Base-by-base conservation (phyloP, 2,888 invertebrate genomes). In the Celastrina argiolus region DNA sequence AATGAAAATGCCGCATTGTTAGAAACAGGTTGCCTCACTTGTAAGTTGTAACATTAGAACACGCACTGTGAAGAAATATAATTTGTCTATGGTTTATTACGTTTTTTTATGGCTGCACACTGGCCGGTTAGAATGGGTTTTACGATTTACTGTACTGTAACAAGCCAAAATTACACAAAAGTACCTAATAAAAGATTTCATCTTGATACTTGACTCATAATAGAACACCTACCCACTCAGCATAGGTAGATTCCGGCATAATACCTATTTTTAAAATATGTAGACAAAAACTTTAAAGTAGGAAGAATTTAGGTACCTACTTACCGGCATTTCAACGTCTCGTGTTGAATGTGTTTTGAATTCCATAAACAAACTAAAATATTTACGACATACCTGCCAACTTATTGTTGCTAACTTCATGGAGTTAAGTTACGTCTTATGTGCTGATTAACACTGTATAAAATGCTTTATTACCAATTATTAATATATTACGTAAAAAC, bases 61-160 rank as follows among this genome's bases (percentile, higher is more conserved):
- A 59, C 59, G 59, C 59, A 59, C 59, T 34, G 59, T 59, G 34
- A 31, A 31, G 34, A 59, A 59, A 59, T 59, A 34, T 58, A n/a
- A 59, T 59, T 59, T 59, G 51, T 51, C 22, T 59, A 31, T 59
- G 31, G 31, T 34, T 16, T 51, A 5, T 59, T 58, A 28, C 58
- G 10, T 59, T 34, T 58, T n/a, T 58, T 31, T 31, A 31, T 51
- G 51, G 51, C 22, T 12, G 45, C 45, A 45, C 8, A 45, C 45
- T 18, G 51, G 22, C 51, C 22, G 51, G 51, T 51, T 51, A 12
- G 12, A 51, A 51, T 51, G 51, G 12, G 51, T 51, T 22, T 51
- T 51, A 51, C 51, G 51, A 51, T 51, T 51, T 22, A 51, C 51
- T 22, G 22, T 22, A 51, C 51, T 26, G 4, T 51, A 26, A 51